Conservation (phyloP, 2,113 vertebrate species). For the Naja naja region DNA sequence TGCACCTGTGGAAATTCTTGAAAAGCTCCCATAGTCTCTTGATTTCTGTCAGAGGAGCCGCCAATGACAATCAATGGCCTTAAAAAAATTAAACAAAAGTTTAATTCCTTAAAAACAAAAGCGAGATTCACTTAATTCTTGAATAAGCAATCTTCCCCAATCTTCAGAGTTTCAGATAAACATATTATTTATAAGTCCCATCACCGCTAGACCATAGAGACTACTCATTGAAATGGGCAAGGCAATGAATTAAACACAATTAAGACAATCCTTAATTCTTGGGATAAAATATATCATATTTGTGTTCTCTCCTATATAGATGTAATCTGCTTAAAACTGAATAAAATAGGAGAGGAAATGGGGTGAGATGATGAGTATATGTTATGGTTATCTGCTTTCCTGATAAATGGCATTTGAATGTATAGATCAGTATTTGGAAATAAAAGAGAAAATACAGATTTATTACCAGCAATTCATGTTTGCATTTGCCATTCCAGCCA, state of each 20-base stretch:
- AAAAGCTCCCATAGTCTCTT: slow-evolving; percentile 94
- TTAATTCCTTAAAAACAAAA: background rate
- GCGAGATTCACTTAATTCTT: background rate
- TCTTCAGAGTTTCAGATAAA: background rate
- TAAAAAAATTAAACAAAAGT: slow-evolving; percentile 29
- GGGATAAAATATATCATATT: background rate
- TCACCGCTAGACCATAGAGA: background rate
- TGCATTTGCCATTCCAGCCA: slow-evolving; percentile 95
- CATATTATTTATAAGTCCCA: background rate
- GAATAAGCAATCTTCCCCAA: background rate
- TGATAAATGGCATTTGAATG: background rate
- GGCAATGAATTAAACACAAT: background rate
- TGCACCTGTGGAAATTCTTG: slow-evolving; percentile 96
- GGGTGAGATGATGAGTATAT: background rate
- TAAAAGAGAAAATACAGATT: slow-evolving; percentile 15
- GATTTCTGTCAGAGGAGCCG: slow-evolving; percentile 89
- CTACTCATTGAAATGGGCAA: background rate
- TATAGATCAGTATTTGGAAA: background rate
- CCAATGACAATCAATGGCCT: slow-evolving; percentile 95
- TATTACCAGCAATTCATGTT: slow-evolving; percentile 93
- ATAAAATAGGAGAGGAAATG: background rate
- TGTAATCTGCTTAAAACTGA: background rate
- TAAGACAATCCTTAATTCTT: background rate
- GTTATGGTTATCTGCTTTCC: background rate
- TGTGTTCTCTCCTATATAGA: background rate